Evolutionary conservation across 1,140 invertebrate genomes (phyloP).

Genomic region (Tetramorium alpestre): DNA sequence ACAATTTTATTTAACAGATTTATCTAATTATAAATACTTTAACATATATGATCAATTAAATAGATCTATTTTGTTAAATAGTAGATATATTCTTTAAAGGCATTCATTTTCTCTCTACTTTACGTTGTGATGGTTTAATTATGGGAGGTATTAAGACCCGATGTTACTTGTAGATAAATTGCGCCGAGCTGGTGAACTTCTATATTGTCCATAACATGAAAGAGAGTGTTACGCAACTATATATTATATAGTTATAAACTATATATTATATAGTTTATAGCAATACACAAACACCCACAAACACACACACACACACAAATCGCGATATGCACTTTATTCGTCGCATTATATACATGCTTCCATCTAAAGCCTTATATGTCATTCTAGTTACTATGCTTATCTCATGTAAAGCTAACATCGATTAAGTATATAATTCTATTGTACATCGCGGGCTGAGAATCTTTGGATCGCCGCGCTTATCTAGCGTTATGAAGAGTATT

Average conservation of each 20-base stretch:
- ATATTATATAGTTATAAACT: not conserved
- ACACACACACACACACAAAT: not conserved
- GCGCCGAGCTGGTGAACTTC: not conserved
- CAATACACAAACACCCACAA: too few species aligned
- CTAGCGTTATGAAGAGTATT: constrained; percentile 6
- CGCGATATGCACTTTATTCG: constrained; percentile 50
- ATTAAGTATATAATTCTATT: constrained; percentile 64
- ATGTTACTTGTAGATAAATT: constrained; percentile 32
- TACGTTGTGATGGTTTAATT: constrained; percentile 15
- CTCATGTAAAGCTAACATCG: constrained; percentile 66
- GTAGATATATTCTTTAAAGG: not conserved
- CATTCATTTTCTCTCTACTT: not conserved
- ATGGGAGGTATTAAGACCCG: not conserved
- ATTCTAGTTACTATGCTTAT: constrained; percentile 74
- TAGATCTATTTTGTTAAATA: not conserved
- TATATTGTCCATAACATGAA: constrained; percentile 25
- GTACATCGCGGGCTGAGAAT: constrained; percentile 34
- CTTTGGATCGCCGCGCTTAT: constrained; percentile 3
- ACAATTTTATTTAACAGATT: not conserved
- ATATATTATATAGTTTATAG: too few species aligned
- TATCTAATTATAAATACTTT: constrained; percentile 17
- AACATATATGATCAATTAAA: constrained; percentile 11
- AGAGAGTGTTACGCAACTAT: not conserved
- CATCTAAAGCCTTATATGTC: constrained; percentile 80
- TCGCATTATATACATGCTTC: constrained; percentile 77